phyloP scores from a whole-genome alignment of 2,888 invertebrate species.

The Achlya flavicornis region DNA sequence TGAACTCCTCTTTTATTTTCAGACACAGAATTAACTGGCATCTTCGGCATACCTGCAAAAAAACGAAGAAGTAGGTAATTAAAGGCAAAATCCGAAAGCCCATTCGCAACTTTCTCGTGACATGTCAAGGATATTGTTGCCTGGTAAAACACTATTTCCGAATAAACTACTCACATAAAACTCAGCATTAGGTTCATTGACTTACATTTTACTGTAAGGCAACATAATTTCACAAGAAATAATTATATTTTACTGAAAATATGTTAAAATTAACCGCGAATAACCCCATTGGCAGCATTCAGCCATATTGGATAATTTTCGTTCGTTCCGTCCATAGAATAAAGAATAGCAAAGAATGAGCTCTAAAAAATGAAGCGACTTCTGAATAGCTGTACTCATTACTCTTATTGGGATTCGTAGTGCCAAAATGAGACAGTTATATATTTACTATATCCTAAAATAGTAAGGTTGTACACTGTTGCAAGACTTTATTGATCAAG shows the following conservation, averaged over 20 bases:
- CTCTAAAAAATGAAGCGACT: too few species aligned
- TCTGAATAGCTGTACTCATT: too few species aligned
- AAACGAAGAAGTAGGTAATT: constrained; percentile 29
- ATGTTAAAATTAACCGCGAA: constrained; percentile 62
- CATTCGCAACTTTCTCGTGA: constrained; percentile 62
- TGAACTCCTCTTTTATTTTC: constrained; percentile 75
- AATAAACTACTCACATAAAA: constrained; percentile 64
- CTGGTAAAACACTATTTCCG: constrained; percentile 33
- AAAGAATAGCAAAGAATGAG: too few species aligned
- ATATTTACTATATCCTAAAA: too few species aligned
- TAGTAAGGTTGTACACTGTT: too few species aligned
- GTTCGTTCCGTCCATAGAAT: constrained; percentile 36
- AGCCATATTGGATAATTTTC: constrained; percentile 69
- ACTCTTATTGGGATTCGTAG: too few species aligned
- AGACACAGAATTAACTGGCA: constrained; percentile 78
- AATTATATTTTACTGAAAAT: constrained; percentile 57
- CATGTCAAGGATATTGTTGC: constrained; percentile 68
- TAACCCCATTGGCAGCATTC: constrained; percentile 64
- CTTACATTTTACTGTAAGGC: constrained; percentile 78
- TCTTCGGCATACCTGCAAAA: constrained; percentile 81
- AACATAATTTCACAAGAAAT: constrained; percentile 51
- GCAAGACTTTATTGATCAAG: too few species aligned
- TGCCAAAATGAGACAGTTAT: too few species aligned
- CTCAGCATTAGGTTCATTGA: constrained; percentile 67
- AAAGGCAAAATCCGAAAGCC: constrained; percentile 45